Evolutionary conservation across 1,140 invertebrate genomes (phyloP).

Genomic region (Sipha flava): DNA sequence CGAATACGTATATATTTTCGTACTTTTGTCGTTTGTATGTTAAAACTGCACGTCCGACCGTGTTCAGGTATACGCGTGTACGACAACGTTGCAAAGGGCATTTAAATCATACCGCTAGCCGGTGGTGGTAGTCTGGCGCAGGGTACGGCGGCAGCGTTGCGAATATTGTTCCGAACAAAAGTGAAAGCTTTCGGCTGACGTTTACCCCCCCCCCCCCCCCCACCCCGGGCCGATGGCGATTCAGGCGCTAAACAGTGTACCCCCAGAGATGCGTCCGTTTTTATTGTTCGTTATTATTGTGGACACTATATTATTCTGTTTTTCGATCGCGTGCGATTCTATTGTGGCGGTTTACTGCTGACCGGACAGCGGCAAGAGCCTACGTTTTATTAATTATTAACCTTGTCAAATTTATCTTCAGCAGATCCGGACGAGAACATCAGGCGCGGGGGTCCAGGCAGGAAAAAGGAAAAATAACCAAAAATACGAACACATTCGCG

Average conservation of each 20-base stretch:
- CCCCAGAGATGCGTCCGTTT: background rate
- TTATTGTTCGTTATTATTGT: constrained; percentile 17
- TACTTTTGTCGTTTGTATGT: background rate
- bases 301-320: constrained; percentile 26
- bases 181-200: constrained; percentile 1
- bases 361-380: background rate
- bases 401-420: constrained; percentile 1
- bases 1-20: background rate
- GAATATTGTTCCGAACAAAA: constrained; percentile 29
- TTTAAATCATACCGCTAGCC: background rate
- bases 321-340: constrained; percentile 25
- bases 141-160: background rate
- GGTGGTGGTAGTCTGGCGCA: background rate
- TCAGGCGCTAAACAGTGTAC: background rate
- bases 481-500: too few relatives aligned
- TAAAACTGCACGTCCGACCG: background rate
- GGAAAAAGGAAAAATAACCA: background rate
- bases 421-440: background rate
- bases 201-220: background rate
- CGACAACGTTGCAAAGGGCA: background rate
- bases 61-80: background rate
- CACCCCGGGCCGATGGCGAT: background rate
- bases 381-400: constrained; percentile 27
- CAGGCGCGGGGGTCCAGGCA: too few relatives aligned
- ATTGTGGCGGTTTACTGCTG: constrained; percentile 2